Evolutionary conservation across 1,140 invertebrate genomes (phyloP), one percentile per base, ranked within the genome.

Genomic region (Lepidotrigona ventralis): DNA sequence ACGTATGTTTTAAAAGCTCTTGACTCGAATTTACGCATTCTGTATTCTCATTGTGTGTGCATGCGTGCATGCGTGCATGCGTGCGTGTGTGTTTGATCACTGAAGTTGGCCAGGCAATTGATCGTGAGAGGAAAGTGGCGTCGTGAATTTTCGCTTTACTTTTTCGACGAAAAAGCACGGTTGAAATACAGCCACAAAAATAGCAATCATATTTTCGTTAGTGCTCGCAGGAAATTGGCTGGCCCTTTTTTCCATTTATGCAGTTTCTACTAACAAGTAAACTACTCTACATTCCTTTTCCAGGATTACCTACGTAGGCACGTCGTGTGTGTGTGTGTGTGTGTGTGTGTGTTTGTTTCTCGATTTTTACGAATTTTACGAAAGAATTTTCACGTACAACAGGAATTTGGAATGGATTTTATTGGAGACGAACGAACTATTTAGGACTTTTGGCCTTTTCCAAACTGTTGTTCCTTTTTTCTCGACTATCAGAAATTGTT

Each of bases 121-220:
- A 39, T 72, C n/a, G n/a, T 29, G 33, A 39, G 2, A 33, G 29
- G 8, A 8, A 0, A 21, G n/a, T 19, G 9, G 26, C 4, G 0
- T 1, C n/a, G 51, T 73, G 53, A 21, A 21, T 39, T 39, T 14
- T 73, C 21, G 23, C 5, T 4, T 5, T 26, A 8, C 39, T 54
- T 29, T 26, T 72, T 29, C 19, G 11, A 14, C 3, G 6, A 63
- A 58, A n/a, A 39, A 54, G 19, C n/a, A 6, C 14, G 51, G 19
- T 53, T 21, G 51, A 54, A 39, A 72, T 54, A 26, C 33, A 64
- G 46, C 26, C n/a, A 23, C 81, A 77, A 86, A 81, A 53, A 19
- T n/a, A 66, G 5, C 73, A 77, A 86, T 77, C 68, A 85, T 81
- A 77, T 85, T 73, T 46, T 69, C 79, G 73, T 85, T 86, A 68